Evolutionary conservation across 1,140 invertebrate genomes (phyloP).

Genomic region (Anoplophora glabripennis): DNA sequence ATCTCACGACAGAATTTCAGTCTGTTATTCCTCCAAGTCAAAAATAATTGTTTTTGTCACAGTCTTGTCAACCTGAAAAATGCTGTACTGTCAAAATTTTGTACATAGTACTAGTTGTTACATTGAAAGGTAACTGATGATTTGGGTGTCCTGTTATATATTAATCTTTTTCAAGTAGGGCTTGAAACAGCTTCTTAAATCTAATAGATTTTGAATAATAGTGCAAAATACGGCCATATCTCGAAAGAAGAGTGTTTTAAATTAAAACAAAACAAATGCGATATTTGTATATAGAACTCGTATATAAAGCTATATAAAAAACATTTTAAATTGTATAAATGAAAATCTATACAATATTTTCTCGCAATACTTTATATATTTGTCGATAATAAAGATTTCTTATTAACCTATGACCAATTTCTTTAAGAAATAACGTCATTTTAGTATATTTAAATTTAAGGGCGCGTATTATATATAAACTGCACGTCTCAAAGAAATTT

Average conservation of each 20-base stretch:
- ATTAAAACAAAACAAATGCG: conserved; percentile 27
- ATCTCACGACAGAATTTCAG: too few species aligned
- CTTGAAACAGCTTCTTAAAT: conserved; percentile 28
- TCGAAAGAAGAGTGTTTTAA: conserved; percentile 28
- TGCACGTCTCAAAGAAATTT: conserved; percentile 2
- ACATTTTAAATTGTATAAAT: conserved; percentile 20
- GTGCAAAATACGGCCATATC: conserved; percentile 27
- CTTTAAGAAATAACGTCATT: background rate
- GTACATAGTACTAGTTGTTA: background rate
- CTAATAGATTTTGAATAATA: conserved; percentile 26
- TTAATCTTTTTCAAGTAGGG: conserved; percentile 24
- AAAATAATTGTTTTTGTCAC: too few species aligned
- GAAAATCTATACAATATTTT: conserved; percentile 21
- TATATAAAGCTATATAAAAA: conserved; percentile 8
- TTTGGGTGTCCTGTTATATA: background rate
- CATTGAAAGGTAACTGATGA: background rate
- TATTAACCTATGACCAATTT: background rate
- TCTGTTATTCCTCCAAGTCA: too few species aligned
- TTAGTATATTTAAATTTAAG: background rate
- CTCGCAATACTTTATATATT: conserved; percentile 16
- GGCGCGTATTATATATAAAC: background rate
- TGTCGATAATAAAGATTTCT: conserved; percentile 7
- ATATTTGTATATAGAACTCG: conserved; percentile 18
- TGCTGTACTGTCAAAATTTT: too few species aligned
- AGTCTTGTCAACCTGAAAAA: too few species aligned